These are phyloP conservation scores for Philypnodon macrostomus DNA, from an alignment of 2,797 vertebrate genomes.

Conservation along the genomic window DNA sequence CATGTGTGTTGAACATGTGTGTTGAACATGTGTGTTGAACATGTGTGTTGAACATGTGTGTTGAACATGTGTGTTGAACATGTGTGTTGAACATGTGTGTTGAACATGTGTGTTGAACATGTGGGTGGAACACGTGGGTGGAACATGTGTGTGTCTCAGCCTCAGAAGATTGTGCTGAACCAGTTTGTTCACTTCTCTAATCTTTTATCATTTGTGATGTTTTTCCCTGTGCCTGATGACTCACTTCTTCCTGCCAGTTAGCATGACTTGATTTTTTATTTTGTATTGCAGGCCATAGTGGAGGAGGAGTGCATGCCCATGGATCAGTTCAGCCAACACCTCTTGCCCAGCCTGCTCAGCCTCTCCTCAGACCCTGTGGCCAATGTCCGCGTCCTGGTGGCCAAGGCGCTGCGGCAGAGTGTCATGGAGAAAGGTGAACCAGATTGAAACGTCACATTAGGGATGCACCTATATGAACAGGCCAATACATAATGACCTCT, in stretches of 20 bases:
- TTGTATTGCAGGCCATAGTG: constrained; percentile 74
- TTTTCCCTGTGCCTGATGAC: neutral
- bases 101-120: no score
- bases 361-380: constrained; percentile 87
- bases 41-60: no score
- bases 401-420: constrained; percentile 85
- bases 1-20: no score
- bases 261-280: constrained; percentile 4
- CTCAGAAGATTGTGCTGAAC: neutral
- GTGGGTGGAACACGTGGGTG: no score
- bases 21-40: no score
- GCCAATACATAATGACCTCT: no score
- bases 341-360: constrained; percentile 86
- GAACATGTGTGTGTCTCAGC: neutral
- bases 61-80: no score
- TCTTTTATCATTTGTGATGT: no score
- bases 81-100: no score
- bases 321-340: constrained; percentile 84
- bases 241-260: neutral
- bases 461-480: no score
- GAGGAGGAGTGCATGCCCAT: constrained; percentile 85
- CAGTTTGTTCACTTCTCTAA: constrained; percentile 10
- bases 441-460: no score
- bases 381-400: constrained; percentile 85
- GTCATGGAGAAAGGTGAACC: constrained; percentile 85